Evolutionary conservation across 2,888 invertebrate genomes (phyloP), one percentile per base, ranked within the genome.

Genomic region (Belgica antarctica): DNA sequence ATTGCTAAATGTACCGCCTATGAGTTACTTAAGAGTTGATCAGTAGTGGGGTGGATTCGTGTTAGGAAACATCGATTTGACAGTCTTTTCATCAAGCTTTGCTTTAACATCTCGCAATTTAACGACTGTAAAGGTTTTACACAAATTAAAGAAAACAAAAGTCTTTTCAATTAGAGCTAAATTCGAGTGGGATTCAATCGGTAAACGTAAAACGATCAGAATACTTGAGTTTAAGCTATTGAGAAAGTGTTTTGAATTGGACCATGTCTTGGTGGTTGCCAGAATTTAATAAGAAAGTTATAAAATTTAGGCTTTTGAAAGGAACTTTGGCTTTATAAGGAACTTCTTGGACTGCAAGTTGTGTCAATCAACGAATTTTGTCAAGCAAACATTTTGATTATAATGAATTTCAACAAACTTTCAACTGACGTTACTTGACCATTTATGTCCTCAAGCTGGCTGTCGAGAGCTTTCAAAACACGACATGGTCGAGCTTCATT

Each of bases 1-100:
- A 36, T 41, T 62, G 62, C 62, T 62, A 62, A 62, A 36, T 62
- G 62, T 62, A 22, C 41, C 25, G n/a, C 59, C 25, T 62, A 62
- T 62, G 1, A 62, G 27, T 62, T 62, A 62, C 22, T 36, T 62
- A 22, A 62, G 17, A 62, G 22, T 62, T 36, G 22, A 62, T 59
- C 34, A 62, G 36, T 28, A 34, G 41, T 28, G 15, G 28, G 15
- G 28, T 28, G 62, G 28, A 12, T 61, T 62, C 41, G 34, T 62
- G 62, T 36, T 36, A 36, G 62, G 36, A 62, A 62, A 62, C 62
- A 62, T 62, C 27, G 27, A 59, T 27, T 15, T 62, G 10, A 19
- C 62, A 62, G 62, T 59, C 52, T 46, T 46, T 46, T 46, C 15
- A 4, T 46, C 46, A 31, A 31, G 12, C 34, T 31, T 31, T 31